Base-by-base conservation (phyloP, 1,140 invertebrate species). In the Gonatopus flavifemur region DNA sequence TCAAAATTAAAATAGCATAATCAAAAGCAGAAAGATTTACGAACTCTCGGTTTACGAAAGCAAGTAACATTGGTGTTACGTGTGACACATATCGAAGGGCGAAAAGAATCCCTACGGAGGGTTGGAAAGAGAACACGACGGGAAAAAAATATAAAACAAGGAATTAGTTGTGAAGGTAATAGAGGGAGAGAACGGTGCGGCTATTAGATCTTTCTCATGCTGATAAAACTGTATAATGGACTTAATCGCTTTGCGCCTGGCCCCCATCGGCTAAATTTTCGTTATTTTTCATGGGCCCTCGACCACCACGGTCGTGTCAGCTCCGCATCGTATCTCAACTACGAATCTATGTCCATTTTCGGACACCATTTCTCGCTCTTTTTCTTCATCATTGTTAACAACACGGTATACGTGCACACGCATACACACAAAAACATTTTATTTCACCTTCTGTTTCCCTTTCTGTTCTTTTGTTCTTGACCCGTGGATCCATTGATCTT, bases 181-280 rank as follows among this genome's bases (percentile, higher is more conserved):
- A 28, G 25, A 13, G 33, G 39, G 33, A 49, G 8, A 49, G 30
- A 36, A 52, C 30, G 41, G 10, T 13, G 39, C 55, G 44, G 56
- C 55, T 67, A 74, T 71, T 75, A 78, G 76, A 78, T 78, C 72
- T 78, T 76, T 77, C 74, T 74, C 74, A 78, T 69, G 69, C 74
- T 76, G 76, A 78, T 78, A 78, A 74, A 62, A 69, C 59, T 68
- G 59, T 68, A 75, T 77, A 78, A 77, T 77, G 66, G 67, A 66
- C 71, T 73, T 77, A 77, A 78, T 78, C 74, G 72, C 58, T 71
- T 62, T 67, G 64, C 64, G 62, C 56, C 52, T 53, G 55, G 67
- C 69, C 67, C 63, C 60, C 49, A n/a, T n/a, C 56, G 50, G 53
- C 63, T 65, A 73, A 72, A 71, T 77, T 78, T 76, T 69, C 72